phyloP scores from a whole-genome alignment of 2,797 vertebrate genomes.

The Sebastes melanostomus region DNA sequence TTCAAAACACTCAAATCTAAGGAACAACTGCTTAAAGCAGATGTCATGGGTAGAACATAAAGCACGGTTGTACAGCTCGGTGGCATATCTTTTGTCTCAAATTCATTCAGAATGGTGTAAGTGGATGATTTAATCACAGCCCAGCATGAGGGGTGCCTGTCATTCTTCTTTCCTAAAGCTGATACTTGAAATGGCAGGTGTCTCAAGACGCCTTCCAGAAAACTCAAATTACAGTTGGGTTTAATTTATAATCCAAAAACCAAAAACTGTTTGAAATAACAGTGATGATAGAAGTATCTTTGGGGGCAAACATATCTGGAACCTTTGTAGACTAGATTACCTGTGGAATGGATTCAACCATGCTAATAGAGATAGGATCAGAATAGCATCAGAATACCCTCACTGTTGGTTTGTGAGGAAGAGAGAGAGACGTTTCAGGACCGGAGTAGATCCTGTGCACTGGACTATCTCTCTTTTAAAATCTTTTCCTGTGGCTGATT shows the following conservation, averaged over 20 bases:
- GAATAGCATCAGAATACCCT: background rate
- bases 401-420: background rate
- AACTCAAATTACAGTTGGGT: background rate
- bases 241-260: background rate
- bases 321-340: background rate
- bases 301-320: background rate
- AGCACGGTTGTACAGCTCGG: background rate
- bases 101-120: background rate
- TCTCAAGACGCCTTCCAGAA: background rate
- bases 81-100: background rate
- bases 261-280: background rate
- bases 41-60: background rate
- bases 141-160: background rate
- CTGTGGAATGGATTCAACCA: background rate
- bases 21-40: background rate
- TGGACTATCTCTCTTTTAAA: background rate
- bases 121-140: background rate
- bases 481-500: conserved; percentile 11
- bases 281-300: background rate
- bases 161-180: background rate
- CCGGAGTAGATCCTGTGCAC: background rate
- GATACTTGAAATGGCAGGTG: background rate
- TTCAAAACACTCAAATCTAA: background rate
- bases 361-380: background rate
- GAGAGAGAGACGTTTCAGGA: background rate